Base-by-base conservation (phyloP, 2,113 vertebrate genomes). In the Noturus placidus region DNA sequence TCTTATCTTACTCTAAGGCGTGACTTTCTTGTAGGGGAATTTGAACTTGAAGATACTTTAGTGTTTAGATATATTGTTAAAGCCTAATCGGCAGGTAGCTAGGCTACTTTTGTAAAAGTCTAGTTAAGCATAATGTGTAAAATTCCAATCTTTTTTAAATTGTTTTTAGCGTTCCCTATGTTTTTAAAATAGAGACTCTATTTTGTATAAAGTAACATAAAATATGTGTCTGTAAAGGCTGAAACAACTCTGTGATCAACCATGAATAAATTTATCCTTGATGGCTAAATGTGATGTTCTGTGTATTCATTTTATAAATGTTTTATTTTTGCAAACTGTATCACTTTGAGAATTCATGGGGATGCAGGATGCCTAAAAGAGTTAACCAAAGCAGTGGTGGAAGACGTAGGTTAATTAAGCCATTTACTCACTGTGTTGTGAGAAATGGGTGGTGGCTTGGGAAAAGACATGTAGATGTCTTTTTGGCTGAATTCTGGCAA, bases 171-270 rank as follows among this genome's bases (percentile, higher is more conserved):
- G n/a, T 56, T 88, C 50, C 30, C 19, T 85, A 30, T 80, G 46
- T 85, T 81, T 84, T 89, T 87, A n/a, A 82, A 85, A 87, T 85
- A 87, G 65, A 87, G 56, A 89, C 33, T 78, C 54, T 87, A 87
- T 89, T 89, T 89, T 89, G 82, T 77, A 89, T 88, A 88, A 85
- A 85, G 82, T 89, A 89, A 72, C 74, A 84, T 85, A 74, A 30
- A 87, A 74, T n/a, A n/a, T 87, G 82, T 80, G 46, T 89, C 70
- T 89, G 69, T 77, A 85, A 87, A 70, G 30, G 50, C 78, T 35
- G 35, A 77, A 89, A 59, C 57, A 33, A 59, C 67, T 85, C 59
- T 87, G 54, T 82, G 19, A 85, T 38, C 11, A 87, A 77, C 25
- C 50, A 80, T 57, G 52, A 67, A 84, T 85, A 88, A 80, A 85